Percentiles rank a stretch among this genome's conserved stretches.
phyloP scores from a whole-genome alignment of 1,140 invertebrate genomes.

The Sitobion miscanthi region DNA sequence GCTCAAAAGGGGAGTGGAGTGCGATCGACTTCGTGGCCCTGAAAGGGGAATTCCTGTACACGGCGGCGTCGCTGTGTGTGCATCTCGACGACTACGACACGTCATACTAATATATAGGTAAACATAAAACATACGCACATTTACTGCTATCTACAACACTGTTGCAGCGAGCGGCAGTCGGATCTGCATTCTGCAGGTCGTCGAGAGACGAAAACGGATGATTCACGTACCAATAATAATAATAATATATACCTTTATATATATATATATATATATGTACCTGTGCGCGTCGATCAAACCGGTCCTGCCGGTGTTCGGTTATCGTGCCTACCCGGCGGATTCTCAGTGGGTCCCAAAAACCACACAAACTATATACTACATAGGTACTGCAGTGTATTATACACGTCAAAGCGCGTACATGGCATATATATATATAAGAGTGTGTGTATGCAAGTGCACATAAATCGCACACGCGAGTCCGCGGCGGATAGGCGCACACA shows the following conservation, averaged over 20 bases:
- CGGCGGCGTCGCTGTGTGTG: too few relatives aligned
- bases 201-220: constrained; percentile 31
- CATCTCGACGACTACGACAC: too few relatives aligned
- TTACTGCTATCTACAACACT: background rate
- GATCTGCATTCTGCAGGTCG: constrained; percentile 5
- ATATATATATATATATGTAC: background rate
- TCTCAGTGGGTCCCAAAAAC: constrained; percentile 49
- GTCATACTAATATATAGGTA: too few relatives aligned
- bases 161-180: background rate
- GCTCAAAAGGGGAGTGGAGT: background rate
- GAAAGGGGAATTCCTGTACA: background rate
- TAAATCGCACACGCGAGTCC: background rate
- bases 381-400: too few relatives aligned
- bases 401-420: too few relatives aligned
- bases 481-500: background rate
- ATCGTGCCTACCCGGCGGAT: background rate
- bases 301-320: constrained; percentile 40
- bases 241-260: background rate
- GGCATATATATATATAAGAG: background rate
- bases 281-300: constrained; percentile 39
- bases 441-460: background rate
- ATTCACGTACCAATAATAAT: constrained; percentile 18
- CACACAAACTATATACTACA: background rate
- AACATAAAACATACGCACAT: background rate
- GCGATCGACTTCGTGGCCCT: background rate